A percentile compares a stretch with the other conserved stretches of the same genome.
Evolutionary conservation across 2,113 vertebrate species (phyloP).

Genomic region (Corythornis cristatus): DNA sequence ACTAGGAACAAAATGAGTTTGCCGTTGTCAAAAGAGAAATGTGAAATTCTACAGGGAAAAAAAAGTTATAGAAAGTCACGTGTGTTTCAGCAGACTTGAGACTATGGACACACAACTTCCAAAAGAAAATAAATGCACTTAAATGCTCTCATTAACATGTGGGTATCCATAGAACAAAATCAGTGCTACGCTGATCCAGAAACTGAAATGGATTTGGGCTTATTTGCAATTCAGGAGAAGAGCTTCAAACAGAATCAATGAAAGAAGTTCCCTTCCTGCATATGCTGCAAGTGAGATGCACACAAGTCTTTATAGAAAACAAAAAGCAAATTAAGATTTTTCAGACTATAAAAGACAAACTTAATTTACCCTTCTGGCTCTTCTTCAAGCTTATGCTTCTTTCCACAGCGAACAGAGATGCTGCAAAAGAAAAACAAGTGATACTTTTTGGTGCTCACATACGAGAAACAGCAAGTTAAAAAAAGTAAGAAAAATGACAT

Average conservation of each 20-base stretch:
- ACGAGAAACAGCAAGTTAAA: background rate
- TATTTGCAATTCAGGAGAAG: background rate
- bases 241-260: background rate
- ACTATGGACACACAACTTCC: background rate
- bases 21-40: background rate
- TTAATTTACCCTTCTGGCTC: conserved; percentile 75
- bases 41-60: background rate
- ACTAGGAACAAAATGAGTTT: conserved; percentile 54
- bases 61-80: background rate
- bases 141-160: background rate
- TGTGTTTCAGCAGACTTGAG: background rate
- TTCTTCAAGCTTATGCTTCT: conserved; percentile 76
- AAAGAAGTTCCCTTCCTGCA: background rate
- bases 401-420: conserved; percentile 52
- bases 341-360: background rate
- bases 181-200: background rate
- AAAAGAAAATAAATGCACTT: background rate
- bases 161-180: background rate
- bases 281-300: background rate
- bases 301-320: background rate
- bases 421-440: conserved; percentile 37
- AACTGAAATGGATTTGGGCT: background rate
- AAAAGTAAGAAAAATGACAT: fast-evolving
- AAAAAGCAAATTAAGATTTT: background rate
- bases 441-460: background rate